Base-by-base conservation (phyloP, 2,113 vertebrate species). In the Polypterus senegalus region DNA sequence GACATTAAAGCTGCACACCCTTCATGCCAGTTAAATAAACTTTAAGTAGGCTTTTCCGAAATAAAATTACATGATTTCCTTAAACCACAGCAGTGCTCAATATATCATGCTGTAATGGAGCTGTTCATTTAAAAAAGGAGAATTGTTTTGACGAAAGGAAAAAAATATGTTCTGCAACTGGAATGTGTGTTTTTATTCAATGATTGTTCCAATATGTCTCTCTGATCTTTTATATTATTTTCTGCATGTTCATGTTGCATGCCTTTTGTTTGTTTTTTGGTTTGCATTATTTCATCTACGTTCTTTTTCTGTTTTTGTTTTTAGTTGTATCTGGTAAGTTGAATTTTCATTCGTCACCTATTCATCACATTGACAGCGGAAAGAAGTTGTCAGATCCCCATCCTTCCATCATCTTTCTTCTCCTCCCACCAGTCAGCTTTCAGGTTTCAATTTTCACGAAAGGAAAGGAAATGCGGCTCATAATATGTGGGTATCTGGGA, bases 281-380 rank as follows among this genome's bases (percentile, higher is more conserved):
- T 86, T 80, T 86, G 86, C 86, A 81, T 79, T 88, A 87, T 83
- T 86, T 85, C 80, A 85, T 87, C 81, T 91, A 89, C 85, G 92
- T 73, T 86, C 27, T 90, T 86, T 87, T 77, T 86, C 81, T 83
- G 74, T 80, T 67, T 81, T 63, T 79, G 79, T 79, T 79, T 97
- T 91, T 92, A 98, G 96, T 97, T 88, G 77, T 91, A 80, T 97
- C 93, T 96, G 96, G 96, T 98, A 98, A 98, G 96, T 98, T 94
- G 91, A 94, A 88, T 90, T 94, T 89, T 95, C 93, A 88, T 91
- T 92, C 83, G 79, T 91, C 92, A 96, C 89, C 91, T 87, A 84
- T 89, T 91, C 86, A 87, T 89, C 89, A 89, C 77, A 83, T 83
- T 90, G 71, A 89, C 88, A 91, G 90, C 92, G 88, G 86, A 83